These are phyloP conservation scores for Dipodomys stephensi DNA, from an alignment of 2,113 vertebrate genomes.

Conservation along the genomic window DNA sequence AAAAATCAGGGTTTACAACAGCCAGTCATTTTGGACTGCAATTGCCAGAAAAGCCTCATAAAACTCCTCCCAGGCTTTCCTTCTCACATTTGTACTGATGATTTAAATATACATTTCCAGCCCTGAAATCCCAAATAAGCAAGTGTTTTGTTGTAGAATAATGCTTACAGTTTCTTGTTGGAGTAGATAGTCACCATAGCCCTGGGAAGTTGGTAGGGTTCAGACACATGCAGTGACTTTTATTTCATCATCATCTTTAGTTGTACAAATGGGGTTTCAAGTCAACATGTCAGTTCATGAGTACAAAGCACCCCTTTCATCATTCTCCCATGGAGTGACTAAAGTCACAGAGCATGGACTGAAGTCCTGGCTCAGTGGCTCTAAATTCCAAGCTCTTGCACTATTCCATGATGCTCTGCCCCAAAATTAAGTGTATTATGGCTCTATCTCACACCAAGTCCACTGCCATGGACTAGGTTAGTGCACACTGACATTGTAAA, in stretches of 20 bases:
- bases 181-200: not conserved
- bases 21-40: not conserved
- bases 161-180: not conserved
- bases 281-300: too few species aligned
- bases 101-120: not conserved
- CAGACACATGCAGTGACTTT: too few species aligned
- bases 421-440: not conserved
- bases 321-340: not conserved
- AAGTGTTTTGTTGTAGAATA: constrained; percentile 12
- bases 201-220: not conserved
- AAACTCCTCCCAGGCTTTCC: not conserved
- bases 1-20: not conserved
- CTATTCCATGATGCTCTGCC: not conserved
- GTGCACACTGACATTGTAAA: not conserved
- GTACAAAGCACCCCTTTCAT: too few species aligned
- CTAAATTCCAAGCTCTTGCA: not conserved
- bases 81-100: not conserved
- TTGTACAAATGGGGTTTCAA: too few species aligned
- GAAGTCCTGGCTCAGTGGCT: not conserved
- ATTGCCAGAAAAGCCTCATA: not conserved
- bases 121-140: constrained; percentile 3
- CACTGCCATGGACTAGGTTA: not conserved
- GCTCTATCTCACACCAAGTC: not conserved
- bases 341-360: not conserved
- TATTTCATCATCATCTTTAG: too few species aligned